These are phyloP conservation scores for Prionailurus viverrinus DNA, from an alignment of 2,113 vertebrate genomes.

Conservation along the genomic window DNA sequence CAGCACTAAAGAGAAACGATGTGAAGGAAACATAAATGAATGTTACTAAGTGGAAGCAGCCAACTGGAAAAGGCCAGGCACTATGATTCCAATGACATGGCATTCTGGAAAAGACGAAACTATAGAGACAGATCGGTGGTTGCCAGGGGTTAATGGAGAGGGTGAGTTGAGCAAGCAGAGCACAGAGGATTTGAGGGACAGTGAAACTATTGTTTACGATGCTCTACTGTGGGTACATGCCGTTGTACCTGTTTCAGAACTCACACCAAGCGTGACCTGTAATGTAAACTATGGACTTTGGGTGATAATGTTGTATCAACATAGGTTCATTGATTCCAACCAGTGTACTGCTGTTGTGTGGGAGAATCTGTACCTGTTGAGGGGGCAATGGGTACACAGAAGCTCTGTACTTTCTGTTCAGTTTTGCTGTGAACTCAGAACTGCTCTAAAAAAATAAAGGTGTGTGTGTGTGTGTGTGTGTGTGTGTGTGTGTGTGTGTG, in stretches of 20 bases:
- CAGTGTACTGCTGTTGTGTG: fast-evolving
- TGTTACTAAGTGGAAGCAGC: neutral
- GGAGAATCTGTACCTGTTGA: neutral
- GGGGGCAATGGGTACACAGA: neutral
- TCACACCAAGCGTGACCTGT: neutral
- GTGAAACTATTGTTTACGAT: neutral
- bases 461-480: no score
- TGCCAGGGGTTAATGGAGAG: neutral
- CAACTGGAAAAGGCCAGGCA: neutral
- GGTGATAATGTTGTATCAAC: neutral
- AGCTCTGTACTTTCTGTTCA: neutral
- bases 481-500: no score
- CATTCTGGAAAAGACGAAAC: neutral
- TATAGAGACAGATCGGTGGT: neutral
- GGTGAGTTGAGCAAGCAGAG: neutral
- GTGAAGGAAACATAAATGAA: neutral
- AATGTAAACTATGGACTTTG: neutral
- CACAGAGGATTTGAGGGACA: neutral
- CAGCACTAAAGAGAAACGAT: neutral
- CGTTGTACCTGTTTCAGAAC: neutral
- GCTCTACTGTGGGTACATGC: neutral
- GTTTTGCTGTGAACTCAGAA: neutral
- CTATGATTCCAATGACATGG: neutral
- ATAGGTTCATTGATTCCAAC: fast-evolving
- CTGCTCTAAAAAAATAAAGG: neutral